phyloP scores from a whole-genome alignment of 2,797 vertebrate genomes.

The Sebastes minor region DNA sequence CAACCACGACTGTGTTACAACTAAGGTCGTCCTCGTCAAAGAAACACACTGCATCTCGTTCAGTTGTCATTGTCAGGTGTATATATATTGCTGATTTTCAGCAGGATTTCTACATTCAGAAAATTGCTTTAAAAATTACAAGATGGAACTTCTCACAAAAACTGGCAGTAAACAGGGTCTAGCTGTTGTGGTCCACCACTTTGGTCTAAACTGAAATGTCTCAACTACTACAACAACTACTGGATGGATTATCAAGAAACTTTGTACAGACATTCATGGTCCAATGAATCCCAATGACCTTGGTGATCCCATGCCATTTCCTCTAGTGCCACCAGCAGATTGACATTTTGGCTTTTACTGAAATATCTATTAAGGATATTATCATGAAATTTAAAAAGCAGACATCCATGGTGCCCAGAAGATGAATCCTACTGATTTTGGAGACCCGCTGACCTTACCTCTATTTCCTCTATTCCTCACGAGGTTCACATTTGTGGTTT shows the following conservation, averaged over 20 bases:
- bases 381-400: no score
- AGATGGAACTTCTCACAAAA: not conserved
- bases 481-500: not conserved
- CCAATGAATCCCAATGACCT: not conserved
- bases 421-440: no score
- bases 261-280: not conserved
- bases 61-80: not conserved
- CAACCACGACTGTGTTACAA: not conserved
- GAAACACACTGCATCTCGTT: not conserved
- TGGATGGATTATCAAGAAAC: rapidly evolving
- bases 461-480: not conserved
- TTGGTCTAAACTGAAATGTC: not conserved
- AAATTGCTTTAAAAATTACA: no score
- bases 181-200: not conserved
- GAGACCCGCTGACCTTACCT: not conserved
- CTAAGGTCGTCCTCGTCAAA: not conserved
- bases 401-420: no score
- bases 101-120: no score
- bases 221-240: not conserved
- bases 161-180: not conserved
- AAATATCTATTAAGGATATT: no score
- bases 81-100: no score
- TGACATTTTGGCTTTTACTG: not conserved
- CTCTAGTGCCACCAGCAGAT: no score
- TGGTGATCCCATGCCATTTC: no score